A percentile compares a stretch with the other conserved stretches of the same genome.
phyloP scores from a whole-genome alignment of 2,888 invertebrate genomes.

The Drosophila niveifrons region DNA sequence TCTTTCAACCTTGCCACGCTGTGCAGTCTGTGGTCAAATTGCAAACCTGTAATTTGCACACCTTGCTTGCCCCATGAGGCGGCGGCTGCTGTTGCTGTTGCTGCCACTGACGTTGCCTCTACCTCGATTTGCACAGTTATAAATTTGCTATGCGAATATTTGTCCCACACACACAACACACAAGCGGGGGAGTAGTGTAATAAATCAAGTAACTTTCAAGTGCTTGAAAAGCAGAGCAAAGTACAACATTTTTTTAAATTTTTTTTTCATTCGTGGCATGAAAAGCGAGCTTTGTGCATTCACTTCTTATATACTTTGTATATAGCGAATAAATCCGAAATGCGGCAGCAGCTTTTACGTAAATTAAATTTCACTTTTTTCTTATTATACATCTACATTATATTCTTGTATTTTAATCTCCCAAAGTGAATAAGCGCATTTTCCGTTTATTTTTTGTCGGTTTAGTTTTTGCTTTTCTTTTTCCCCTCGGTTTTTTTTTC shows the following conservation, averaged over 20 bases:
- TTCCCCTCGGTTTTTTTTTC: conserved; percentile 15
- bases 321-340: conserved; percentile 39
- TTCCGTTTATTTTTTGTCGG: conserved; percentile 33
- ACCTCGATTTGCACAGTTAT: conserved; percentile 58
- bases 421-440: conserved; percentile 77
- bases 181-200: conserved; percentile 55
- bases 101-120: conserved; percentile 49
- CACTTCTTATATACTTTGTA: conserved; percentile 26
- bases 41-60: conserved; percentile 73
- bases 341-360: conserved; percentile 70
- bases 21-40: conserved; percentile 64
- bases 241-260: conserved; percentile 51
- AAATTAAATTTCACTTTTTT: conserved; percentile 73
- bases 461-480: conserved; percentile 35
- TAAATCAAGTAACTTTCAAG: conserved; percentile 80
- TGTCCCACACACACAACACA: conserved; percentile 48
- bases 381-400: conserved; percentile 14
- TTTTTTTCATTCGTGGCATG: conserved; percentile 8
- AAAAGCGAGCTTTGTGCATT: conserved; percentile 59
- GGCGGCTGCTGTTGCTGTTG: conserved; percentile 30
- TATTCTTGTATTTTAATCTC: conserved; percentile 66
- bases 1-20: conserved; percentile 15
- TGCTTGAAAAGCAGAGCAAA: conserved; percentile 72
- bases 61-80: conserved; percentile 36
- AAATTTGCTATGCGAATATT: conserved; percentile 69